Evolutionary conservation across 1,140 invertebrate genomes (phyloP).

Genomic region (Augochlora pura): DNA sequence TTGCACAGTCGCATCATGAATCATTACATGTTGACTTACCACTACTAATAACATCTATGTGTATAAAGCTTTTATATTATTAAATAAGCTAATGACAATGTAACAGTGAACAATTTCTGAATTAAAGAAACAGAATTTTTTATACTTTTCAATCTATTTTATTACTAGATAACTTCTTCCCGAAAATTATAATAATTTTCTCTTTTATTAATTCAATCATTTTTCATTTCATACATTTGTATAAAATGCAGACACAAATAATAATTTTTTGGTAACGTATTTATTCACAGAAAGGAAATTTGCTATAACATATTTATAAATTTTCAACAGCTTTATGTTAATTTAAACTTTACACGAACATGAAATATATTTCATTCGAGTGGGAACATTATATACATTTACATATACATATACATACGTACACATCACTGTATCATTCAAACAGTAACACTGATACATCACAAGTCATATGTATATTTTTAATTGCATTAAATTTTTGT

Average conservation of each 20-base stretch:
- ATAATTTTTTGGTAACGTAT: slow-evolving; percentile 30
- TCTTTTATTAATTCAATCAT: neutral
- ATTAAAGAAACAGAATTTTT: slow-evolving; percentile 52
- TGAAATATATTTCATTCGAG: slow-evolving; percentile 51
- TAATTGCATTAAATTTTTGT: slow-evolving; percentile 20
- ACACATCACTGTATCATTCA: slow-evolving; percentile 45
- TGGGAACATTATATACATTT: slow-evolving; percentile 62
- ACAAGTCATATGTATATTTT: slow-evolving; percentile 35
- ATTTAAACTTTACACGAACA: slow-evolving; percentile 54
- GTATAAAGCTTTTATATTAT: slow-evolving; percentile 66
- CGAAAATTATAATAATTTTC: no score
- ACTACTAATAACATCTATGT: slow-evolving; percentile 49
- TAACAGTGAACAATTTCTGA: slow-evolving; percentile 52
- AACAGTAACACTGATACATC: slow-evolving; percentile 43
- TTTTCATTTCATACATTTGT: neutral
- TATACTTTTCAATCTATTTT: slow-evolving; percentile 31
- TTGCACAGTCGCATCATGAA: slow-evolving; percentile 32
- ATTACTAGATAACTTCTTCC: neutral
- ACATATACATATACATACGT: slow-evolving; percentile 57
- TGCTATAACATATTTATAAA: slow-evolving; percentile 63
- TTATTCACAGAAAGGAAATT: slow-evolving; percentile 52
- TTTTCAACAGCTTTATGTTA: slow-evolving; percentile 54
- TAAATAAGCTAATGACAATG: slow-evolving; percentile 51
- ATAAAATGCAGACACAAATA: slow-evolving; percentile 1
- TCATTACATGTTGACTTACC: slow-evolving; percentile 36